phyloP scores from a whole-genome alignment of 1,140 invertebrate species.

The Druon quercuslanigerum region DNA sequence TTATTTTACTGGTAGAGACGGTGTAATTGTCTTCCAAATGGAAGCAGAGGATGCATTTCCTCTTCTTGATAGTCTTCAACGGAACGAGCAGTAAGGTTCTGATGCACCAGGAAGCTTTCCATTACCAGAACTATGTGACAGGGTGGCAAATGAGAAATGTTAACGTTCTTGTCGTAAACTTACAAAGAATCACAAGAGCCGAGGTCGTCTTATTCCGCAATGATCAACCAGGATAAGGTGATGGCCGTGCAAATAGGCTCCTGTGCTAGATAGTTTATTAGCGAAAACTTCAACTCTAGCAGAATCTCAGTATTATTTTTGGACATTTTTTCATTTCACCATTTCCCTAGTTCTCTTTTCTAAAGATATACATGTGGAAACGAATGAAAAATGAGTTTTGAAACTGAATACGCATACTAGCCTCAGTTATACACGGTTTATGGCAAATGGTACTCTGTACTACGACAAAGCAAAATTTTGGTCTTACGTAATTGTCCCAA shows the following conservation, averaged over 20 bases:
- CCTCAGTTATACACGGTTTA: no score
- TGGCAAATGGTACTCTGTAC: no score
- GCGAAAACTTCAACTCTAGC: conserved; percentile 25
- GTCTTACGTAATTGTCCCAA: no score
- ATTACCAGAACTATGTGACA: conserved; percentile 46
- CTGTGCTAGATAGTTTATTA: conserved; percentile 56
- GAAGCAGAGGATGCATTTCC: conserved; percentile 14
- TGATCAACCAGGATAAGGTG: conserved; percentile 53
- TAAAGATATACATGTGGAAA: no score
- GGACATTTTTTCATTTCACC: not conserved
- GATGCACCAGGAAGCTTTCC: conserved; percentile 28
- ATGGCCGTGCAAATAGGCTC: conserved; percentile 58
- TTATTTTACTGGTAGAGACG: not conserved
- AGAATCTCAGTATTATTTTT: not conserved
- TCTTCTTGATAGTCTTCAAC: conserved; percentile 24
- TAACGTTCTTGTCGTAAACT: conserved; percentile 56
- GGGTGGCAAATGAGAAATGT: conserved; percentile 55
- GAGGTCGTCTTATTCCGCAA: conserved; percentile 51
- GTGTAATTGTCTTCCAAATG: conserved; percentile 12
- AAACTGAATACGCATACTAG: no score
- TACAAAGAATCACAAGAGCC: conserved; percentile 53
- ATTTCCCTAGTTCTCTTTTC: no score
- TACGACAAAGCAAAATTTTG: no score
- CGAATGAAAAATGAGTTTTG: no score
- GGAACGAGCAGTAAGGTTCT: conserved; percentile 18